phyloP scores from a whole-genome alignment of 1,140 invertebrate species.

The Caenorhabditis tropicalis region DNA sequence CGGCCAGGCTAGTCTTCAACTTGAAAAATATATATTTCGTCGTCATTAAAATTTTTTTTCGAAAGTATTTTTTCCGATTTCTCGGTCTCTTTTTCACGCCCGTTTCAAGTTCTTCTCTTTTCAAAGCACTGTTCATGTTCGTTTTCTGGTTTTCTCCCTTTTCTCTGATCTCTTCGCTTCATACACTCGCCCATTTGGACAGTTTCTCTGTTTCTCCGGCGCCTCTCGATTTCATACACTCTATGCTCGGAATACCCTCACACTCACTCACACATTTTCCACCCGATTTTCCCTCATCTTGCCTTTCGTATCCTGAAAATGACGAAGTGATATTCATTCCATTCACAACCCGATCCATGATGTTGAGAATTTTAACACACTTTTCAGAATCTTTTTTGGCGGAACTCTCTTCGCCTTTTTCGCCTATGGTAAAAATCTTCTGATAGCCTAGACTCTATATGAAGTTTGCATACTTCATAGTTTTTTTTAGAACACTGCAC shows the following conservation, averaged over 20 bases:
- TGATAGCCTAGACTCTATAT: no score
- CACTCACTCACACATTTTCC: conserved; percentile 7
- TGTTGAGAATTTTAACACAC: no score
- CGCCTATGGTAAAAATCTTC: no score
- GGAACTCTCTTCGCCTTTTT: no score
- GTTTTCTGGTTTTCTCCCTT: conserved; percentile 37
- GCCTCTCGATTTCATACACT: background rate
- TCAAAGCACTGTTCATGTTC: background rate
- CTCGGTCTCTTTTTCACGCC: background rate
- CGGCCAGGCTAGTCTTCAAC: background rate
- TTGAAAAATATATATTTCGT: background rate
- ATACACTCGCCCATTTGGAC: background rate
- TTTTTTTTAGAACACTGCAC: no score
- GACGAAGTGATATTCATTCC: background rate
- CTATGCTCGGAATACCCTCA: background rate
- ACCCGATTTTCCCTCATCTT: conserved; percentile 34
- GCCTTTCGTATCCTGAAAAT: background rate
- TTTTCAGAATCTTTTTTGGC: no score
- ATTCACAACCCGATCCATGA: no score
- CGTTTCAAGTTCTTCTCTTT: background rate
- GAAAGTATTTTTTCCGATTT: background rate
- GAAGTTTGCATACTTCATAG: no score
- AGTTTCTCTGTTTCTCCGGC: background rate
- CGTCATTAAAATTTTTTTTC: background rate
- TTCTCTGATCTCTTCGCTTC: background rate